phyloP scores from a whole-genome alignment of 2,113 vertebrate species.

The Notechis scutatus region DNA sequence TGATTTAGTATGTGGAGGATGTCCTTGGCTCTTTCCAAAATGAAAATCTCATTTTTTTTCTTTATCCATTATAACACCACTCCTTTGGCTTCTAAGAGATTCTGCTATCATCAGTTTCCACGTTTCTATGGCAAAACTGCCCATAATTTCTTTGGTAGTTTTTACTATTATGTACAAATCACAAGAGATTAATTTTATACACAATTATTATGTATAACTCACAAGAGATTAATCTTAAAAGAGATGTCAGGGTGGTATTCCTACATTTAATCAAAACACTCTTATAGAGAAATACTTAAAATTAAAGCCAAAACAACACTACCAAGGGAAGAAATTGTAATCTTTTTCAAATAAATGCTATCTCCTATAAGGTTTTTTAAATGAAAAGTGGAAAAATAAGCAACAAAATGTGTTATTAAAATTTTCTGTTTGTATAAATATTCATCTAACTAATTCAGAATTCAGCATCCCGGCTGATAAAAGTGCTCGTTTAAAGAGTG shows the following conservation, averaged over 20 bases:
- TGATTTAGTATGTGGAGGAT: constrained; percentile 39
- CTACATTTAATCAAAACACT: constrained; percentile 27
- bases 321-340: constrained; percentile 1
- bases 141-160: constrained; percentile 36
- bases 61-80: constrained; percentile 30
- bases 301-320: not conserved
- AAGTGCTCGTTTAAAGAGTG: not conserved
- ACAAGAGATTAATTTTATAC: constrained; percentile 16
- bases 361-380: not conserved
- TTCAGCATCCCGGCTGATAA: not conserved
- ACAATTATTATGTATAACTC: not conserved
- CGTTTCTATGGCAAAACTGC: constrained; percentile 20
- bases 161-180: constrained; percentile 34
- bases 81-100: constrained; percentile 30
- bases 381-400: not conserved
- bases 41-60: constrained; percentile 13
- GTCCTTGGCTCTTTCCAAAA: constrained; percentile 34
- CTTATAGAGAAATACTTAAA: constrained; percentile 15
- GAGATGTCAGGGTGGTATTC: not conserved
- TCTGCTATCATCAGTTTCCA: constrained; percentile 31
- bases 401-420: not conserved
- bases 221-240: constrained; percentile 19
- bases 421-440: not conserved
- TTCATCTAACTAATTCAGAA: not conserved
- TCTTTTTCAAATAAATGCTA: constrained; percentile 9